Base-by-base conservation (phyloP, 2,113 vertebrate species). In the Pithys albifrons region DNA sequence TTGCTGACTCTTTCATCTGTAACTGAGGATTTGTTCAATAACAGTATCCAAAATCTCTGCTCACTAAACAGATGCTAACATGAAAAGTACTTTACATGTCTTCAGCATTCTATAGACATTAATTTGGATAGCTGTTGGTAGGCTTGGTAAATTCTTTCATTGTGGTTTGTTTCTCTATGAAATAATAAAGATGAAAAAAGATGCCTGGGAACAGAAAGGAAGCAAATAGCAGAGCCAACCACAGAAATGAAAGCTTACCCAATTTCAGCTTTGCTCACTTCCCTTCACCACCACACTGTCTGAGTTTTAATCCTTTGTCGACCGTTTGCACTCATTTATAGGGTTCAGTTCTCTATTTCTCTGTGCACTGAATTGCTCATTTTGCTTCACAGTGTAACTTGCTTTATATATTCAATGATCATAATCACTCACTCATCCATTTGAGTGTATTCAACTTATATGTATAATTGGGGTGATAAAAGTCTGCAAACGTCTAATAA, bases 11-110 rank as follows among this genome's bases (percentile, higher is more conserved):
- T 59, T 85, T 89, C 46, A 81, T 95, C 76, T n/a, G 57, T 72
- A 95, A 74, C 55, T 89, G 74, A 92, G 95, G 89, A 81, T 55
- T 39, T 58, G 67, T 94, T 97, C 89, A 93, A 35, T 85, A 96
- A 94, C 2, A 94, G 89, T 74, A 73, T 41, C 91, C 37, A 17
- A 96, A 96, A 95, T 88, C 7, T 81, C 57, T 71, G 28, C 67
- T 90, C 43, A 88, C 67, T 71, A 79, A 92, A 52, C 43, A 78
- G 45, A 87, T 12, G 7, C 5, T 35, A 81, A 51, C 39, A 78
- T 18, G 39, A 80, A 76, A 70, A 89, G 16, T 66, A 77, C 16
- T 64, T 71, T 28, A 66, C 2, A 17, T 11, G 59, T 67, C 48
- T 91, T n/a, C 19, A 66, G 55, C 39, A 81, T 16, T 24, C 22